phyloP scores from a whole-genome alignment of 2,113 vertebrate genomes.

The Paralichthys olivaceus region DNA sequence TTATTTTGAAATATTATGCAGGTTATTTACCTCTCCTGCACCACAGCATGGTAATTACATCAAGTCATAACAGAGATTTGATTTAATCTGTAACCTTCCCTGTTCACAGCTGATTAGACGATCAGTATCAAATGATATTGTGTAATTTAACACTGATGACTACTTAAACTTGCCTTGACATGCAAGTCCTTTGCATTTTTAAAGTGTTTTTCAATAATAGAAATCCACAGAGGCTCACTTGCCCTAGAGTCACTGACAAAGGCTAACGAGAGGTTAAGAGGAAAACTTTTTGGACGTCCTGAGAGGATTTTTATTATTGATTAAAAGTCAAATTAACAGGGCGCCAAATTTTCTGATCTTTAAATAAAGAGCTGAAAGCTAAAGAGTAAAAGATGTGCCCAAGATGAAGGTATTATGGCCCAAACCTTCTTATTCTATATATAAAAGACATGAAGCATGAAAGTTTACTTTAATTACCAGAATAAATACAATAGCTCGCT shows the following conservation, averaged over 20 bases:
- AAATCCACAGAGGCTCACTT: constrained; percentile 21
- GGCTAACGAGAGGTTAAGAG: constrained; percentile 72
- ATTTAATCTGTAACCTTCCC: constrained; percentile 46
- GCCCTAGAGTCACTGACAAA: constrained; percentile 50
- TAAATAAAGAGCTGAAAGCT: constrained; percentile 32
- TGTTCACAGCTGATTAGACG: constrained; percentile 36
- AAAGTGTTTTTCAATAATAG: constrained; percentile 21
- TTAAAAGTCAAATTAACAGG: constrained; percentile 55
- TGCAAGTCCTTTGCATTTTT: constrained; percentile 28
- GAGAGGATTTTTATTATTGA: constrained; percentile 64
- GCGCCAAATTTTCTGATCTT: constrained; percentile 32
- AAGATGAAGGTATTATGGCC: neutral
- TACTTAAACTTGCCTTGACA: constrained; percentile 21
- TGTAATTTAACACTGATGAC: constrained; percentile 36
- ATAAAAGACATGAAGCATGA: neutral
- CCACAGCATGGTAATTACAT: constrained; percentile 33
- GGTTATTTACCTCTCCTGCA: constrained; percentile 10
- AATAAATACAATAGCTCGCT: constrained; percentile 17
- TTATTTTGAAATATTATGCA: constrained; percentile 8
- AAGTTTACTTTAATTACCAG: constrained; percentile 28
- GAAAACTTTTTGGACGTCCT: constrained; percentile 52
- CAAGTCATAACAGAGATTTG: constrained; percentile 42
- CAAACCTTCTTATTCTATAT: neutral
- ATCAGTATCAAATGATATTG: constrained; percentile 35
- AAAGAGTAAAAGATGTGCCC: constrained; percentile 7